Evolutionary conservation across 2,888 invertebrate species (phyloP).

Genomic region (Drosophila mercatorum): DNA sequence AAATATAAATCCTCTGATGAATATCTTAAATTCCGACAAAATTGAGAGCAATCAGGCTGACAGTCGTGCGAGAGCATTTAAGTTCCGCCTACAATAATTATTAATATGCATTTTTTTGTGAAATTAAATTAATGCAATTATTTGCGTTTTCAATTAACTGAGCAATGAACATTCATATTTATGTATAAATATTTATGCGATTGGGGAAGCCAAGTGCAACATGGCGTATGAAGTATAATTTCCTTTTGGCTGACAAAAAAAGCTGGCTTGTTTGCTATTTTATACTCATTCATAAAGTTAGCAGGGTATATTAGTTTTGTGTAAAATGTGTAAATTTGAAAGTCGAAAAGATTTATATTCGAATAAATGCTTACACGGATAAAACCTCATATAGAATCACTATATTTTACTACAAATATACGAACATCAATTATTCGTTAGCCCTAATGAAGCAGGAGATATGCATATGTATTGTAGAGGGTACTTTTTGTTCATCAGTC

Average conservation of each 20-base stretch:
- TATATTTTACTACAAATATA: too few relatives aligned
- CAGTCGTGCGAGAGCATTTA: slow-evolving; percentile 7
- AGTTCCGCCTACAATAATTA: slow-evolving; percentile 2
- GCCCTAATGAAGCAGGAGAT: too few relatives aligned
- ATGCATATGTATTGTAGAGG: too few relatives aligned
- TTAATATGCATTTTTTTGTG: slow-evolving; percentile 27
- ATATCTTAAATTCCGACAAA: not conserved
- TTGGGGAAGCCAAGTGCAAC: slow-evolving; percentile 30
- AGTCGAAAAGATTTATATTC: not conserved
- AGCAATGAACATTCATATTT: slow-evolving; percentile 57
- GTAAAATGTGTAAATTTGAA: not conserved
- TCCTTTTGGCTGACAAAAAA: slow-evolving; percentile 29
- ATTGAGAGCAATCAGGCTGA: not conserved
- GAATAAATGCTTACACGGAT: too few relatives aligned
- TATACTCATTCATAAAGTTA: not conserved
- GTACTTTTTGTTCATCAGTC: too few relatives aligned
- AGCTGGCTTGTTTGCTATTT: not conserved
- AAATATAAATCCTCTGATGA: not conserved
- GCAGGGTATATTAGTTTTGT: not conserved
- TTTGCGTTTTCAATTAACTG: slow-evolving; percentile 69
- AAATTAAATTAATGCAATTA: slow-evolving; percentile 65
- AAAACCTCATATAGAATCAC: too few relatives aligned
- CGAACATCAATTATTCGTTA: too few relatives aligned
- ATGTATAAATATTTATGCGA: slow-evolving; percentile 58
- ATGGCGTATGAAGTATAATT: slow-evolving; percentile 60